phyloP scores from a whole-genome alignment of 2,888 invertebrate species.

The Dryadula phaetusa region DNA sequence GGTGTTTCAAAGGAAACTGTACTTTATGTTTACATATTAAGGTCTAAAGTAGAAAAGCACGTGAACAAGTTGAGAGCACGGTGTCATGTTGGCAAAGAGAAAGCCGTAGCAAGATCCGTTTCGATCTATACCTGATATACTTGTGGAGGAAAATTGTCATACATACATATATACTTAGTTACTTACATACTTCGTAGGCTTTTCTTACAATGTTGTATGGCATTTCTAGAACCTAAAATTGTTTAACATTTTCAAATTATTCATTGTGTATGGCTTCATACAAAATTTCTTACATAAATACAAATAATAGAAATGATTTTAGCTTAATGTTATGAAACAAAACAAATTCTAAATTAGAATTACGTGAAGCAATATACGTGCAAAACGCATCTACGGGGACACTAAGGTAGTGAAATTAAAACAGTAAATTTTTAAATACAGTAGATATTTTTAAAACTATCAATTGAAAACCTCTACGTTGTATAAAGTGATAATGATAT shows the following conservation, averaged over 20 bases:
- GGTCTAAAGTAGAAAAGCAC: conserved; percentile 25
- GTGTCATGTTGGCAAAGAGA: conserved; percentile 44
- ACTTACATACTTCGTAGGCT: not conserved
- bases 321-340: too few relatives aligned
- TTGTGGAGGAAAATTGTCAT: conserved; percentile 42
- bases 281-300: too few relatives aligned
- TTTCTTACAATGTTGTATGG: not conserved
- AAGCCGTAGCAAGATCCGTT: conserved; percentile 44
- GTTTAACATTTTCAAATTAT: not conserved
- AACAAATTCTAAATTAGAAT: too few relatives aligned
- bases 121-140: conserved; percentile 35
- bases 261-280: too few relatives aligned
- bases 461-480: not conserved
- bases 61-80: conserved; percentile 20
- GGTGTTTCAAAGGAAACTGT: conserved; percentile 16
- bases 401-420: too few relatives aligned
- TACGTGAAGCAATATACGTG: too few relatives aligned
- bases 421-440: too few relatives aligned
- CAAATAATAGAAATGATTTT: too few relatives aligned
- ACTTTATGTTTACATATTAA: conserved; percentile 12
- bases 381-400: too few relatives aligned
- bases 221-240: not conserved
- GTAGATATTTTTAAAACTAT: too few relatives aligned
- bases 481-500: not conserved
- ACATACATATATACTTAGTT: conserved; percentile 17